phyloP scores from a whole-genome alignment of 30 jellyfish, hydroid and myxozoan species.

The Pelagia noctiluca region DNA sequence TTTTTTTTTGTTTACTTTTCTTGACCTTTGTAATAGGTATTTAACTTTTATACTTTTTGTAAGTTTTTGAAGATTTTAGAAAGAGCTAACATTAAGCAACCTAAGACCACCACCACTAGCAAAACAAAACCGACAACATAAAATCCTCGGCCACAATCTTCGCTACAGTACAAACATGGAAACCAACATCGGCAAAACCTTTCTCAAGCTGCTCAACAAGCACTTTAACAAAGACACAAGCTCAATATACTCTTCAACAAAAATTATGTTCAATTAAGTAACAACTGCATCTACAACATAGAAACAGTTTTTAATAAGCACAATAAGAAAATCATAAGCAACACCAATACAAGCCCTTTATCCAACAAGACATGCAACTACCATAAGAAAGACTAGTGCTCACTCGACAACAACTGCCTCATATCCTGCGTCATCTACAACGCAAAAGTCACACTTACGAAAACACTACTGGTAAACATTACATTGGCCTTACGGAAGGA shows the following conservation, averaged over 20 bases:
- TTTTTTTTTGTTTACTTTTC: too few species aligned
- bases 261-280: slow-evolving; percentile 52
- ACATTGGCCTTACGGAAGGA: neutral
- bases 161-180: too few species aligned
- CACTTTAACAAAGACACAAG: slow-evolving; percentile 67
- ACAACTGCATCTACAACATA: slow-evolving; percentile 63
- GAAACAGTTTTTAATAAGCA: slow-evolving; percentile 33
- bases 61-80: too few species aligned
- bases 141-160: too few species aligned
- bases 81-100: neutral
- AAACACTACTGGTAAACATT: too few species aligned
- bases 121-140: too few species aligned
- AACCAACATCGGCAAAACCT: too few species aligned
- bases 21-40: too few species aligned
- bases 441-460: slow-evolving; percentile 22
- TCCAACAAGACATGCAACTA: slow-evolving; percentile 52
- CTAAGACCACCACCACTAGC: slow-evolving; percentile 3
- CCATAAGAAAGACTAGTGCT: slow-evolving; percentile 54
- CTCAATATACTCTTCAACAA: slow-evolving; percentile 53
- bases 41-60: too few species aligned
- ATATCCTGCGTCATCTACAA: slow-evolving; percentile 43
- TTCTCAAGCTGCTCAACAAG: slow-evolving; percentile 43
- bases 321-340: slow-evolving; percentile 36
- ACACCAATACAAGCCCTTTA: slow-evolving; percentile 2
- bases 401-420: slow-evolving; percentile 61